Base-by-base conservation (phyloP, 2,888 invertebrate genomes). In the Tridacna crocea region DNA sequence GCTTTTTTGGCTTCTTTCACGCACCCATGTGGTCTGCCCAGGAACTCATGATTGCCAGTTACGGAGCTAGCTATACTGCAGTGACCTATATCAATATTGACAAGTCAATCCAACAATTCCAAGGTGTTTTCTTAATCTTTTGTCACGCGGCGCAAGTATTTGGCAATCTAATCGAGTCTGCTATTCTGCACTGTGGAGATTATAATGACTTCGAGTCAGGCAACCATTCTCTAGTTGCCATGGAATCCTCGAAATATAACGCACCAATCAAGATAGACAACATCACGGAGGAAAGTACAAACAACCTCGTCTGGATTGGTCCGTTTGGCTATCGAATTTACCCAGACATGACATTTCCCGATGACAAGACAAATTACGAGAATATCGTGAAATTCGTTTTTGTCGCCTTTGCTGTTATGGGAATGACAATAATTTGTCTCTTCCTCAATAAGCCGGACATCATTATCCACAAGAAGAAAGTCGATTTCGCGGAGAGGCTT, bases 391-490 rank as follows among this genome's bases (percentile, higher is more conserved):
- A 90, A 55, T 85, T 91, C n/a, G 87, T 91, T 46, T 91, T 91
- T 72, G 86, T 92, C 68, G 88, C 89, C 22, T 87, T 92, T 72
- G 87, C 90, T 0, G 90, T 90, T 27, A 85, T 91, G 47, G 90
- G 91, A 11, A 89, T 91, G 87, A 91, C 90, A 8, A 81, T 90
- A 0, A 88, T 92, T 11, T 89, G 91, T 65, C 88, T 91, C 75
- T 92, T 91, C 80, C 87, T 92, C 47, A 89, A 91, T 75, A 91
- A 91, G 65, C 92, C 92, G 0, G 92, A 92, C 73, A 91, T 91
- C 17, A 88, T 91, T 36, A 80, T 91, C 0, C 89, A 91, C 77
- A 90, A 90, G 72, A 88, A 88, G 70, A 88, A 88, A 65, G 63
- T 82, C 17, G 77, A 84, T 19, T 88, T 90, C 70, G 72, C 85